Conservation (phyloP, 2,113 vertebrate species). For the Myotis lucifugus region DNA sequence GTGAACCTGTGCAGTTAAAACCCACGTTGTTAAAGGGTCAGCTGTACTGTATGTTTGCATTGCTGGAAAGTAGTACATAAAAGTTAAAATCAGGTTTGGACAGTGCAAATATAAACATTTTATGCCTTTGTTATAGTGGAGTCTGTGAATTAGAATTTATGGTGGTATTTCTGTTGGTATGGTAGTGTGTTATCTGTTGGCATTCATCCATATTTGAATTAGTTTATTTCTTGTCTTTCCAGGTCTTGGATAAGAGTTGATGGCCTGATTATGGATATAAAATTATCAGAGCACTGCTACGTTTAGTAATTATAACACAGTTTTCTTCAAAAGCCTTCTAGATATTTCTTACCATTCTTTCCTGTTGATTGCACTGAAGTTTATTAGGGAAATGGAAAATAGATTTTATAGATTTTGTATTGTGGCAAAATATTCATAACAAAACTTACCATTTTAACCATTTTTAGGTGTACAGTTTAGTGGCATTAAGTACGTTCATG, state of each 20-base stretch:
- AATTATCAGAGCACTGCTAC: not conserved
- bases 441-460: not conserved
- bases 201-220: slow-evolving; percentile 15
- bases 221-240: slow-evolving; percentile 25
- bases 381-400: slow-evolving; percentile 32
- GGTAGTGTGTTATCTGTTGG: not conserved
- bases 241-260: not conserved
- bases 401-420: not conserved
- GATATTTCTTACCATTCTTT: slow-evolving; percentile 6
- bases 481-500: not conserved
- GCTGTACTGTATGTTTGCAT: not conserved
- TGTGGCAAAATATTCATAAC: not conserved
- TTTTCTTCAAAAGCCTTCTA: slow-evolving; percentile 30
- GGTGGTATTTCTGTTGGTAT: slow-evolving; percentile 16
- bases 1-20: not conserved
- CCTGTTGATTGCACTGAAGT: not conserved
- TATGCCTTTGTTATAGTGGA: not conserved
- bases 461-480: not conserved
- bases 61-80: slow-evolving; percentile 14
- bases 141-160: not conserved
- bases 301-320: slow-evolving; percentile 24
- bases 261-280: slow-evolving; percentile 30
- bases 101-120: not conserved
- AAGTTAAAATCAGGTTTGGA: slow-evolving; percentile 4
- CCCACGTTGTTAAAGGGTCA: not conserved